Evolutionary conservation across 2,113 vertebrate species (phyloP).

Genomic region (Oncorhynchus clarkii): DNA sequence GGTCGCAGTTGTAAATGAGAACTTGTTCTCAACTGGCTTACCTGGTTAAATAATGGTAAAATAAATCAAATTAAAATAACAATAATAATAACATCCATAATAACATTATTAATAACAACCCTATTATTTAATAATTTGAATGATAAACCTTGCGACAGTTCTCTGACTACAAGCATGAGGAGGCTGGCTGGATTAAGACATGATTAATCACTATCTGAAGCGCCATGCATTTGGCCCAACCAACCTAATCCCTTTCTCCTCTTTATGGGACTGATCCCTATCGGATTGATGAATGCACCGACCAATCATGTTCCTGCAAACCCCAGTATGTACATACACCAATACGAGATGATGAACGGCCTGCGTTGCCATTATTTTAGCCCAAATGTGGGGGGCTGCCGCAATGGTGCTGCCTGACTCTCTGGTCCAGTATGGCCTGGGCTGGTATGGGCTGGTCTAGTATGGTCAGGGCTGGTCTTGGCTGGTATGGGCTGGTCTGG

Average conservation of each 20-base stretch:
- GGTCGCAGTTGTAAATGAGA: too few species aligned
- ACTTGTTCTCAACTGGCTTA: too few species aligned
- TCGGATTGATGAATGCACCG: constrained; percentile 99
- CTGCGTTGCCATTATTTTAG: constrained; percentile 86
- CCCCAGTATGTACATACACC: constrained; percentile 89
- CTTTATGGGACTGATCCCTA: constrained; percentile 93
- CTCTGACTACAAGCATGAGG: constrained; percentile 80
- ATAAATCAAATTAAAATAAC: neutral
- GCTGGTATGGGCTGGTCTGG: neutral
- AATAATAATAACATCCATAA: neutral
- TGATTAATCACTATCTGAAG: constrained; percentile 99
- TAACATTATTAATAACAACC: neutral
- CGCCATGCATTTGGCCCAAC: constrained; percentile 87
- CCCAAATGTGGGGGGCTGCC: constrained; percentile 41
- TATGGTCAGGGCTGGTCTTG: neutral
- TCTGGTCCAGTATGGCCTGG: neutral
- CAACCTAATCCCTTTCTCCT: constrained; percentile 96
- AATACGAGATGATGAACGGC: constrained; percentile 95
- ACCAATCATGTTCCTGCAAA: constrained; percentile 97
- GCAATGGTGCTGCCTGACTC: neutral
- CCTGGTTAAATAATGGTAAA: too few species aligned
- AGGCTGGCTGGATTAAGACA: constrained; percentile 91
- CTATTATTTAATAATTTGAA: neutral
- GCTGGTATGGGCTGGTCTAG: neutral
- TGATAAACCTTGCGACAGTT: constrained; percentile 53